Conservation (phyloP, 53 echinoderm and acorn worm species). For the Crossaster papposus region DNA sequence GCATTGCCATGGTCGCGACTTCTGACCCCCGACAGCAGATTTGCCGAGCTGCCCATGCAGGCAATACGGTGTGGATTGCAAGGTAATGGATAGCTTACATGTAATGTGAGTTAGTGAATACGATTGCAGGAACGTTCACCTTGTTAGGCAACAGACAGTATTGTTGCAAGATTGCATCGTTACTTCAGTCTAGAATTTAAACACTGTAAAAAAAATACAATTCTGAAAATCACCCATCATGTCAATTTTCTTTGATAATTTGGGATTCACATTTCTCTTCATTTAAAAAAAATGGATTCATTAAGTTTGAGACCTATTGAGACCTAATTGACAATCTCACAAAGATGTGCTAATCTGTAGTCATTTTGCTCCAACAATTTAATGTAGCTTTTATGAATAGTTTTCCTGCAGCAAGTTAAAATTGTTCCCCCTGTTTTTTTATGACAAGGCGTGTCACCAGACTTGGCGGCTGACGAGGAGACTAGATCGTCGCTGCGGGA, state of each 20-base stretch:
- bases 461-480: neutral
- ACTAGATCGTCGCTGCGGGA: constrained; percentile 18
- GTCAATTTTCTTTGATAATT: no score
- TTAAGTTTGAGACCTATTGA: no score
- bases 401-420: neutral
- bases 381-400: neutral
- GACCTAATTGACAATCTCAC: no score
- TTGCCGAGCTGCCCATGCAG: constrained; percentile 31
- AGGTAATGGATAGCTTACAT: neutral
- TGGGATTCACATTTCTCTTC: no score
- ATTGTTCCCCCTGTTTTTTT: neutral
- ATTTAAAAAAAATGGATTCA: no score
- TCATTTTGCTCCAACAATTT: neutral
- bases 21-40: neutral
- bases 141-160: neutral
- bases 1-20: constrained; percentile 43
- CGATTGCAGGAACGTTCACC: no score
- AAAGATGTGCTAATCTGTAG: neutral
- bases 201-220: no score
- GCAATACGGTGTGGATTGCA: constrained; percentile 41
- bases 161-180: neutral
- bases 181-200: no score
- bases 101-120: neutral
- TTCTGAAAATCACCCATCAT: no score
- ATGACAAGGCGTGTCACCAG: constrained; percentile 1